phyloP scores from a whole-genome alignment of 2,113 vertebrate genomes.

The Tyrannus savana region DNA sequence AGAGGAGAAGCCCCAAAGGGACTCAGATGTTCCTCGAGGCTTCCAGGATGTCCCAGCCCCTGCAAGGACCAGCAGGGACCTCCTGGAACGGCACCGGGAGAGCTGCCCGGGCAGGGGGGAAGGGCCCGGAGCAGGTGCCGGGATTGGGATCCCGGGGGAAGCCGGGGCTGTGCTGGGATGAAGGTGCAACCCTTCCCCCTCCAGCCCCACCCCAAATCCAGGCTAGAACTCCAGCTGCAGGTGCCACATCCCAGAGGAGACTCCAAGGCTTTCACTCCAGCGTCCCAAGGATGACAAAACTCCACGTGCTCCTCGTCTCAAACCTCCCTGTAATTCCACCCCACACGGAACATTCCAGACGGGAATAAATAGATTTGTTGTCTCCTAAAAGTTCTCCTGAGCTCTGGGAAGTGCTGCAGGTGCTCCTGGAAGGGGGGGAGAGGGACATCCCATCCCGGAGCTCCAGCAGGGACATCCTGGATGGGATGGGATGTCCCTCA shows the following conservation, averaged over 20 bases:
- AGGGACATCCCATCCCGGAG: background rate
- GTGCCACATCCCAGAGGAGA: background rate
- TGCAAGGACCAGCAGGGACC: too few relatives aligned
- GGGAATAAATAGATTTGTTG: constrained; percentile 69
- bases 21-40: background rate
- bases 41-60: background rate
- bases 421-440: background rate
- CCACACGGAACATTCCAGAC: constrained; percentile 42
- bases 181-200: background rate
- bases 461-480: background rate
- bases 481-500: background rate
- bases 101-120: too few relatives aligned
- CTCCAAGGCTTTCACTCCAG: background rate
- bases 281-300: constrained; percentile 30
- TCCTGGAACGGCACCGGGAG: too few relatives aligned
- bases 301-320: constrained; percentile 30
- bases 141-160: background rate
- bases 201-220: background rate
- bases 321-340: constrained; percentile 21
- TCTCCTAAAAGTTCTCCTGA: background rate
- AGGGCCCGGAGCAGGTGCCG: background rate
- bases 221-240: background rate
- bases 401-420: constrained; percentile 7
- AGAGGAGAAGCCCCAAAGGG: background rate
- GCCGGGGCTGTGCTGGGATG: background rate